Conservation (phyloP, 2,888 invertebrate species). For the Masnerella sp. region DNA sequence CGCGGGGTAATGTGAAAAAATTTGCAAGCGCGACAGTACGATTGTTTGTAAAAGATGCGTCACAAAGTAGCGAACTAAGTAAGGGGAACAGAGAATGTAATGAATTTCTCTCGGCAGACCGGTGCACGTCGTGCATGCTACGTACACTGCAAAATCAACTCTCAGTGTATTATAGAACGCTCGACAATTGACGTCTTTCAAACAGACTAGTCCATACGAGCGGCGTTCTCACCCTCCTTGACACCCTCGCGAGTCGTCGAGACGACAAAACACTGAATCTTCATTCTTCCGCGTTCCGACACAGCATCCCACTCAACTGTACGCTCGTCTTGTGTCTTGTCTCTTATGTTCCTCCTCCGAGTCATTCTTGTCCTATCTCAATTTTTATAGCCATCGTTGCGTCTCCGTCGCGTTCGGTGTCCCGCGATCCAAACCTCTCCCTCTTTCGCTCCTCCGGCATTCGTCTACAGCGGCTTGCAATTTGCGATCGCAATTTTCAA, state of each 20-base stretch:
- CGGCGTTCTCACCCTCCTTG: slow-evolving; percentile 67
- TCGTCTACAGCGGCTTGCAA: slow-evolving; percentile 77
- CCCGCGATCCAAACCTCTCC: slow-evolving; percentile 17
- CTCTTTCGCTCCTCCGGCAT: slow-evolving; percentile 58
- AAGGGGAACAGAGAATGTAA: slow-evolving; percentile 58
- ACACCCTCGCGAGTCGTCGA: slow-evolving; percentile 64
- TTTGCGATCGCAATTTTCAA: slow-evolving; percentile 78
- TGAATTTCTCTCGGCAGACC: slow-evolving; percentile 62
- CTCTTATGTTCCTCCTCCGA: slow-evolving; percentile 55
- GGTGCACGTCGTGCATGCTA: slow-evolving; percentile 44
- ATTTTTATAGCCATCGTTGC: slow-evolving; percentile 58
- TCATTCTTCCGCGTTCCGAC: slow-evolving; percentile 74
- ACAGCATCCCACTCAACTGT: slow-evolving; percentile 62
- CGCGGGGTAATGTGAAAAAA: slow-evolving; percentile 21
- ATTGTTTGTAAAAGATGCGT: slow-evolving; percentile 44
- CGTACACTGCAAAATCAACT: slow-evolving; percentile 69
- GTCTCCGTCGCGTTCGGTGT: slow-evolving; percentile 53
- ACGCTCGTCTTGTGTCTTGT: slow-evolving; percentile 64
- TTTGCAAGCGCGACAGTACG: slow-evolving; percentile 18
- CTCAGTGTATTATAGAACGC: slow-evolving; percentile 72
- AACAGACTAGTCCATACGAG: slow-evolving; percentile 74
- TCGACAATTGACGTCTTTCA: slow-evolving; percentile 76
- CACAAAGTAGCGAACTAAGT: slow-evolving; percentile 30
- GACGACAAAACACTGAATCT: slow-evolving; percentile 76
- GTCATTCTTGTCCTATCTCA: slow-evolving; percentile 59